Percentiles rank a stretch among this genome's conserved stretches.
phyloP scores from a whole-genome alignment of 2,888 invertebrate species.

The Sarcophaga carnaria region DNA sequence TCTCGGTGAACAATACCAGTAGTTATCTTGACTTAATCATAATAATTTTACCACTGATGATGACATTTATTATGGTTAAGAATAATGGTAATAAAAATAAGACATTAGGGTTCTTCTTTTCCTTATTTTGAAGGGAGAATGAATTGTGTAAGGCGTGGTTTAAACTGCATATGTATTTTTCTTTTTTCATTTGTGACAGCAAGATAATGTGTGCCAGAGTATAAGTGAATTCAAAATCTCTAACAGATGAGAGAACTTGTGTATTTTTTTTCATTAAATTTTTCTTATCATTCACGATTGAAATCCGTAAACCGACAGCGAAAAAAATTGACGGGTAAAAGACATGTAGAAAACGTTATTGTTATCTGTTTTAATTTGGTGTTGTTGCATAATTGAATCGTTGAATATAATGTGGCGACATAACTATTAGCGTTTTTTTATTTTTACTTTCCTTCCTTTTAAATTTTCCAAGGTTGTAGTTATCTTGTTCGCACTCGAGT shows the following conservation, averaged over 20 bases:
- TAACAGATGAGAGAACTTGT: not conserved
- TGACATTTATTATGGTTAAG: no score
- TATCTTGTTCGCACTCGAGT: slow-evolving; percentile 10
- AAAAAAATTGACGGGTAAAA: not conserved
- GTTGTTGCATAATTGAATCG: slow-evolving; percentile 27
- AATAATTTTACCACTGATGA: no score
- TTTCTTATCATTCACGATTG: not conserved
- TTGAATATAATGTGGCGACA: slow-evolving; percentile 62
- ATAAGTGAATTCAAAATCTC: slow-evolving; percentile 35
- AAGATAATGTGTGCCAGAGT: no score
- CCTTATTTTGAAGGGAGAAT: no score
- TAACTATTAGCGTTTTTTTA: slow-evolving; percentile 45
- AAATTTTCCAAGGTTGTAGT: not conserved
- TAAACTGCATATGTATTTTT: no score
- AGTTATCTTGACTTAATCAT: no score
- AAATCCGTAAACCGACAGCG: not conserved
- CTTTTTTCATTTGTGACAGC: no score
- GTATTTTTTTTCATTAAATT: no score
- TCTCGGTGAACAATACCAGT: no score
- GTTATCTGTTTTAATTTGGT: slow-evolving; percentile 18
- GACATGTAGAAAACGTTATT: slow-evolving; percentile 3
- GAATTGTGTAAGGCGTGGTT: no score
- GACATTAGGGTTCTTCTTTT: no score
- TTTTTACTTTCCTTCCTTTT: not conserved
- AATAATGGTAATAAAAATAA: no score